phyloP scores from a whole-genome alignment of 2,888 invertebrate genomes.

The Mycalesis mineus region DNA sequence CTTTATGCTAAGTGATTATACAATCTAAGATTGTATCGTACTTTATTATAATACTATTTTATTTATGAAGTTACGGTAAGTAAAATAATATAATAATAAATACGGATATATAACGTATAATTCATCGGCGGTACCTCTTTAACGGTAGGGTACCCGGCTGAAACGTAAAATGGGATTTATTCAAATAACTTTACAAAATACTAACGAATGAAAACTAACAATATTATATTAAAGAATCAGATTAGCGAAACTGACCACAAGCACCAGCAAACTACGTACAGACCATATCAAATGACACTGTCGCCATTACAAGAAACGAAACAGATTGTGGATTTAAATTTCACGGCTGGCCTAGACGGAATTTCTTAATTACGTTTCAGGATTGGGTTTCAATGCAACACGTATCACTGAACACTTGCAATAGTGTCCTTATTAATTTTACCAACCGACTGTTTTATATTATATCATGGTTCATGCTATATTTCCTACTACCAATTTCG shows the following conservation, averaged over 20 bases:
- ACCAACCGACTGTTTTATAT: constrained; percentile 13
- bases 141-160: too few relatives aligned
- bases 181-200: too few relatives aligned
- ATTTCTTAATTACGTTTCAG: constrained; percentile 28
- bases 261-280: background rate
- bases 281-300: constrained; percentile 2
- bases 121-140: too few relatives aligned
- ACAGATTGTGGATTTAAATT: constrained; percentile 17
- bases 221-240: background rate
- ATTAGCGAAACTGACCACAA: background rate
- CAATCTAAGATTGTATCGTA: too few relatives aligned
- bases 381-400: constrained; percentile 26
- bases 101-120: too few relatives aligned
- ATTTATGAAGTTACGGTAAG: too few relatives aligned
- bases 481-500: constrained; percentile 35
- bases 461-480: constrained; percentile 30
- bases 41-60: too few relatives aligned
- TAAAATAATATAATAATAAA: too few relatives aligned
- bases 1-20: too few relatives aligned
- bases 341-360: constrained; percentile 25
- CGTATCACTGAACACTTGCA: constrained; percentile 21
- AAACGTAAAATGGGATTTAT: too few relatives aligned
- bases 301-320: constrained; percentile 5
- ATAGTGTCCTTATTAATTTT: constrained; percentile 25
- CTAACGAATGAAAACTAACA: too few relatives aligned